Conservation (phyloP, 2,113 vertebrate genomes). For the Microcebus tavaratra region DNA sequence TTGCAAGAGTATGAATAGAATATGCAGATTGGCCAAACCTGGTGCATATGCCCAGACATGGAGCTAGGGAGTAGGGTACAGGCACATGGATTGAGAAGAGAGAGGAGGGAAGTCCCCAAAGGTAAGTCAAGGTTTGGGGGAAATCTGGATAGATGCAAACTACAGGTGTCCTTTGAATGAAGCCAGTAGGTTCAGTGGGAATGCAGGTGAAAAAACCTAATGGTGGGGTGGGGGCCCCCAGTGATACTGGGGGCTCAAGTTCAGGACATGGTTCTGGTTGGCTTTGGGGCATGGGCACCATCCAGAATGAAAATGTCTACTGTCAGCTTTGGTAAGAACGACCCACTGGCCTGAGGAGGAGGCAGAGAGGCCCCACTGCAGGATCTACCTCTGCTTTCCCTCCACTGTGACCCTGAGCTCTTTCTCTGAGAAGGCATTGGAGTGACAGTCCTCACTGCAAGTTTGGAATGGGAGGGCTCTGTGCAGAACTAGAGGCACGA, state of each 20-base stretch:
- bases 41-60: background rate
- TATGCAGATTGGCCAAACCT: background rate
- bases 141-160: background rate
- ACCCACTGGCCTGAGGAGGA: background rate
- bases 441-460: background rate
- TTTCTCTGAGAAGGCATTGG: background rate
- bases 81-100: background rate
- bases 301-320: background rate
- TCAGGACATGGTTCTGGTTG: background rate
- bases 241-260: background rate
- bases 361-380: background rate
- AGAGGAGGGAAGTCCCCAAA: background rate
- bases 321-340: constrained; percentile 1
- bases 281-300: background rate
- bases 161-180: background rate
- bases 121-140: background rate
- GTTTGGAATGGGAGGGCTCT: background rate
- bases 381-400: background rate
- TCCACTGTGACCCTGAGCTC: background rate
- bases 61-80: background rate
- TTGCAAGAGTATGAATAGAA: background rate
- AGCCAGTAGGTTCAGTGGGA: background rate
- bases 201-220: background rate
- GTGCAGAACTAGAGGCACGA: background rate
- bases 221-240: background rate